phyloP scores from a whole-genome alignment of 2,113 vertebrate genomes.

The Grus americana region DNA sequence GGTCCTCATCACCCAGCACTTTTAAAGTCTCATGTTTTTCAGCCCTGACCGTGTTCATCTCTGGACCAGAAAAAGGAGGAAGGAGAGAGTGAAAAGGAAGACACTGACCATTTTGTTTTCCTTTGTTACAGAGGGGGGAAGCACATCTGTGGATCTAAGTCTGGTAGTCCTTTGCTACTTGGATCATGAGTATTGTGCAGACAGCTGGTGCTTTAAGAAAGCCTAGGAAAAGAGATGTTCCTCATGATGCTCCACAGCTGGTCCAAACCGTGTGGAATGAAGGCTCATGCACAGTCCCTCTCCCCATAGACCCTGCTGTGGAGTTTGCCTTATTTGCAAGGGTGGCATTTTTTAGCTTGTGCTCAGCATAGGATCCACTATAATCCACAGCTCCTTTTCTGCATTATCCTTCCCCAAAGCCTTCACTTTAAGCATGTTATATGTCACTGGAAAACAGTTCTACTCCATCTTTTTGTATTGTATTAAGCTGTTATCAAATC shows the following conservation, averaged over 20 bases:
- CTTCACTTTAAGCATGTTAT: background rate
- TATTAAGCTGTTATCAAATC: background rate
- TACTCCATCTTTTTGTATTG: background rate
- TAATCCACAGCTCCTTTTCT: background rate
- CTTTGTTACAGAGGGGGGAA: background rate
- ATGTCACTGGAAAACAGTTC: background rate
- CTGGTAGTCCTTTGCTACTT: background rate
- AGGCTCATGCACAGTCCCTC: background rate
- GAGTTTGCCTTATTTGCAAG: background rate
- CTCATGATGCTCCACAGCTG: background rate
- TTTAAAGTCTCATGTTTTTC: background rate
- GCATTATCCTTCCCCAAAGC: background rate
- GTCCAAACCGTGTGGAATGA: background rate
- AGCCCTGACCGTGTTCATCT: rapidly evolving
- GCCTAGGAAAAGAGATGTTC: background rate
- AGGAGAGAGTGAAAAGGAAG: background rate
- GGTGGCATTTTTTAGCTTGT: background rate
- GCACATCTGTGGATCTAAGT: background rate
- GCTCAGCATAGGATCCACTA: background rate
- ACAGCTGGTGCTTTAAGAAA: background rate
- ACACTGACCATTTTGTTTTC: background rate
- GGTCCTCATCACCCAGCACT: background rate
- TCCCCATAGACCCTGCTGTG: background rate
- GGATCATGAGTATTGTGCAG: rapidly evolving
- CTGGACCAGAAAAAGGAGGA: background rate